Conservation (phyloP, 2,797 vertebrate genomes). For the Anguilla obscura region DNA sequence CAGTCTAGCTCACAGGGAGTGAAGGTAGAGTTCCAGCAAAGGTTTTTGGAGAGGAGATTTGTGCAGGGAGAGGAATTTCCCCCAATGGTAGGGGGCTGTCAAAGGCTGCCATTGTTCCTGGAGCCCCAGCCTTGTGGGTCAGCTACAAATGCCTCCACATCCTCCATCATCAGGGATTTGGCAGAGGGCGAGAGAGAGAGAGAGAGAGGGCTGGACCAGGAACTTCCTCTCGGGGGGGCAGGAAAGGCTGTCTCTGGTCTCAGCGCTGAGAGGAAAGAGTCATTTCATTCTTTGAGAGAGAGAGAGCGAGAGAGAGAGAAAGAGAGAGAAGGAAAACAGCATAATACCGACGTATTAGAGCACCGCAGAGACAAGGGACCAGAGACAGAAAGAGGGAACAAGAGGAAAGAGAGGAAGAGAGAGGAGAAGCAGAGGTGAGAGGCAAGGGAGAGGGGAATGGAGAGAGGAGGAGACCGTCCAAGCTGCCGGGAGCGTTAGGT, state of each 20-base stretch:
- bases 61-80: conserved; percentile 78
- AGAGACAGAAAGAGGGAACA: not conserved
- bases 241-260: conserved; percentile 80
- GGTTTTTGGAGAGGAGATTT: conserved; percentile 25
- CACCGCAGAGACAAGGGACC: not conserved
- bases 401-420: not conserved
- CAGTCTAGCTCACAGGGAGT: conserved; percentile 73
- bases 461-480: not conserved
- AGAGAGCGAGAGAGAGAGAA: not conserved
- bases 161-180: conserved; percentile 72
- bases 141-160: conserved; percentile 75
- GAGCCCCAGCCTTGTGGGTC: conserved; percentile 75
- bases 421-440: conserved; percentile 63
- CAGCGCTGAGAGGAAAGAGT: conserved; percentile 65
- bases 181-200: conserved; percentile 35
- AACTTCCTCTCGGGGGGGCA: conserved; percentile 75
- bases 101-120: conserved; percentile 81
- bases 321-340: not conserved
- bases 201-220: conserved; percentile 70
- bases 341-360: not conserved
- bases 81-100: conserved; percentile 68
- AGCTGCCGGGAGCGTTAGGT: not conserved
- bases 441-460: conserved; percentile 2
- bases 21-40: conserved; percentile 68
- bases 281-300: conserved; percentile 64